Percentiles rank a stretch among this genome's conserved stretches.
Evolutionary conservation across 2,113 vertebrate species (phyloP).

Genomic region (Calyptommatus sinebrachiatus): DNA sequence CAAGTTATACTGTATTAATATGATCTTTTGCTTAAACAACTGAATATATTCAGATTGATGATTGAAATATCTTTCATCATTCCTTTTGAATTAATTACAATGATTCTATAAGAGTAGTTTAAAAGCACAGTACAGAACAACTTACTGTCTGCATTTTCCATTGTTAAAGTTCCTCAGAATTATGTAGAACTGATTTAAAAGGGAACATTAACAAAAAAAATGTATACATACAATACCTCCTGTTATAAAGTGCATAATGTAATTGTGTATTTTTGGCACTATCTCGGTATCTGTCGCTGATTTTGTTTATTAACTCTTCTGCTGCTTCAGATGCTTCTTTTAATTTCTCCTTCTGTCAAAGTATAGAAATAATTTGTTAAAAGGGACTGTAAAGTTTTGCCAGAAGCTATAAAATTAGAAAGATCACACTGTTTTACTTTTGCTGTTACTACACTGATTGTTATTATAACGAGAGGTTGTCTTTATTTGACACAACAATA

Average conservation of each 20-base stretch:
- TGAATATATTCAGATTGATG: neutral
- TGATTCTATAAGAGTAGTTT: neutral
- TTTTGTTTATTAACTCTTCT: slow-evolving; percentile 70
- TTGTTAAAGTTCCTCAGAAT: neutral
- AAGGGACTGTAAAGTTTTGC: neutral
- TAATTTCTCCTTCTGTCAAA: slow-evolving; percentile 68
- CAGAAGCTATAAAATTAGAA: too few relatives aligned
- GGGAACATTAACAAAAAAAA: neutral
- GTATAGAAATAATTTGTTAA: slow-evolving; percentile 35
- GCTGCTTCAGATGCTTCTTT: slow-evolving; percentile 62
- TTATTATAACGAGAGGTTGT: neutral
- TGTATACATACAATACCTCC: slow-evolving; percentile 56
- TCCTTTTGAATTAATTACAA: neutral
- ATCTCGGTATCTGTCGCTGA: slow-evolving; percentile 68
- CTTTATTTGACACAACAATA: too few relatives aligned
- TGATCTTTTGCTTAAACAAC: neutral
- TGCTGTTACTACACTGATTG: neutral
- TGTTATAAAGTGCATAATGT: slow-evolving; percentile 44
- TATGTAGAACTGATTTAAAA: neutral
- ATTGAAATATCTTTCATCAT: neutral
- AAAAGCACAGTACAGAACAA: neutral
- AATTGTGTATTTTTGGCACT: slow-evolving; percentile 30
- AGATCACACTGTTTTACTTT: too few relatives aligned
- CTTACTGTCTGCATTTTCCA: neutral
- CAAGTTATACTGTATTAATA: too few relatives aligned